Evolutionary conservation across 2,113 vertebrate genomes (phyloP).

Genomic region (Halcyon malimbica): DNA sequence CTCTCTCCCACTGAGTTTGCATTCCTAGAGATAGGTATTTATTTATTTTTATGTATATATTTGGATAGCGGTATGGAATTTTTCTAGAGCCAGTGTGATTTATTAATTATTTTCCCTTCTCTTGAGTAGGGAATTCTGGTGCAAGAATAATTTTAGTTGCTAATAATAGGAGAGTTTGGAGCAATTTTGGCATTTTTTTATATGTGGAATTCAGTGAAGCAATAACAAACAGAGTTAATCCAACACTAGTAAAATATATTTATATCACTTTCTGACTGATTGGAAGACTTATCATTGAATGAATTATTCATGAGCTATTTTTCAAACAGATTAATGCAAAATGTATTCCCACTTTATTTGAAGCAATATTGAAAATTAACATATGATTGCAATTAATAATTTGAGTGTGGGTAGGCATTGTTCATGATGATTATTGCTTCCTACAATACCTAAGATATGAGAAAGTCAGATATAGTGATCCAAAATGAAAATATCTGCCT

Average conservation of each 20-base stretch:
- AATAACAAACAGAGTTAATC: background rate
- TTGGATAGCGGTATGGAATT: background rate
- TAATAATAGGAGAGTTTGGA: constrained; percentile 2
- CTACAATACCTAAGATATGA: background rate
- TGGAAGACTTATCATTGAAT: constrained; percentile 2
- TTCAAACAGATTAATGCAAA: constrained; percentile 16
- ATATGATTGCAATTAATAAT: constrained; percentile 23
- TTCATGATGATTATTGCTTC: background rate
- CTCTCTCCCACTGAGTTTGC: background rate
- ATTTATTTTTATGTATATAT: background rate
- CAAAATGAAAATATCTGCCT: background rate
- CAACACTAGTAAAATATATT: background rate
- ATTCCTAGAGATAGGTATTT: background rate
- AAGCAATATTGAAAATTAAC: constrained; percentile 38
- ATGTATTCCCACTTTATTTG: constrained; percentile 17
- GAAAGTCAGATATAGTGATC: background rate
- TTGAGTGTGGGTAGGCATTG: background rate
- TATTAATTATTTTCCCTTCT: background rate
- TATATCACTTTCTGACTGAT: background rate
- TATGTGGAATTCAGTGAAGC: background rate
- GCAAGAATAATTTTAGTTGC: background rate
- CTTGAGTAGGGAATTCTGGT: background rate
- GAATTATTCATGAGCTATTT: constrained; percentile 42
- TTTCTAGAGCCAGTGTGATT: background rate
- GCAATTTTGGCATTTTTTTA: background rate